These are phyloP conservation scores for Neopipo cinnamomea DNA, from an alignment of 2,113 vertebrate species.

Conservation along the genomic window DNA sequence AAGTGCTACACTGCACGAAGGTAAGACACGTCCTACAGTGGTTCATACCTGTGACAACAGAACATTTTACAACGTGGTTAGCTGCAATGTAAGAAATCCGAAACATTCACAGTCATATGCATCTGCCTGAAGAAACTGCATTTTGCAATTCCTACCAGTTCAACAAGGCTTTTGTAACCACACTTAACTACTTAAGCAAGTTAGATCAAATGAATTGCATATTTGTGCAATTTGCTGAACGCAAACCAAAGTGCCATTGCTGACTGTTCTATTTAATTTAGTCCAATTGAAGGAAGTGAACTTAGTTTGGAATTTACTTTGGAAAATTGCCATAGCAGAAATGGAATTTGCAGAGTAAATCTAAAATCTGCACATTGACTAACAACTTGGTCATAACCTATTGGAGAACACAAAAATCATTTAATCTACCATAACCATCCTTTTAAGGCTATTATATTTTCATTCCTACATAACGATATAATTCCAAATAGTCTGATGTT, in stretches of 20 bases:
- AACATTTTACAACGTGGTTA: neutral
- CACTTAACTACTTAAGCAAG: neutral
- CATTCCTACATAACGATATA: neutral
- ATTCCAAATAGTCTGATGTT: neutral
- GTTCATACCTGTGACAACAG: neutral
- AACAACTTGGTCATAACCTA: neutral
- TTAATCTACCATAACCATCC: neutral
- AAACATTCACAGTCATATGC: neutral
- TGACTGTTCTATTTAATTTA: neutral
- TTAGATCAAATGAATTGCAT: neutral
- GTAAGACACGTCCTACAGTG: neutral
- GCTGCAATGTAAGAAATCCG: neutral
- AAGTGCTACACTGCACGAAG: neutral
- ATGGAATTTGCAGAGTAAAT: neutral
- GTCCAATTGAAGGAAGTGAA: neutral
- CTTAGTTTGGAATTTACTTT: neutral
- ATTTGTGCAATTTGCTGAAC: neutral
- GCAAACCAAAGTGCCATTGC: neutral
- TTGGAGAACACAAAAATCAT: neutral
- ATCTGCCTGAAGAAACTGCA: neutral
- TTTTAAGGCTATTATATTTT: neutral
- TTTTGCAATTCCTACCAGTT: neutral
- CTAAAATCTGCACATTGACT: neutral
- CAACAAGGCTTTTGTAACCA: neutral
- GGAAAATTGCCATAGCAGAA: neutral